Evolutionary conservation across 1,140 invertebrate species (phyloP).

Genomic region (Drosophila pruinosa): DNA sequence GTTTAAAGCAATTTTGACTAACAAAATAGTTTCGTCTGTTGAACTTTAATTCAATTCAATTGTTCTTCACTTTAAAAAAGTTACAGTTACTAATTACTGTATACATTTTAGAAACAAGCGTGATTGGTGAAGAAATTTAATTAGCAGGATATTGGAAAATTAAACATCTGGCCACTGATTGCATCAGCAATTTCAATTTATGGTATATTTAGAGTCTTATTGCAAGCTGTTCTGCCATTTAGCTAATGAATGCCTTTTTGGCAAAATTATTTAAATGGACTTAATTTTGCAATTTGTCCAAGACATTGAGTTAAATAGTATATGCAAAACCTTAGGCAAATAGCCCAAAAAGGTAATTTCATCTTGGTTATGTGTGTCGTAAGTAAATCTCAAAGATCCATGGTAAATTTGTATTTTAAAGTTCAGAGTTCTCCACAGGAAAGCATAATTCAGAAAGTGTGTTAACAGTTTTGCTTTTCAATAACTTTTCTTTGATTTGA

Average conservation of each 20-base stretch:
- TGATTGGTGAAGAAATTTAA: too few relatives aligned
- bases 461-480: not conserved
- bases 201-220: too few relatives aligned
- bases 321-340: not conserved
- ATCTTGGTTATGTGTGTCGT: not conserved
- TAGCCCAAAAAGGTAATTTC: not conserved
- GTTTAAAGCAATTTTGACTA: not conserved
- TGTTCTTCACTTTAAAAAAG: too few relatives aligned
- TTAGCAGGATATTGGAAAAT: too few relatives aligned
- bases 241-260: not conserved
- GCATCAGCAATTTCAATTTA: too few relatives aligned
- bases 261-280: conserved; percentile 8
- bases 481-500: not conserved
- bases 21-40: not conserved
- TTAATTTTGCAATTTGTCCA: conserved; percentile 38
- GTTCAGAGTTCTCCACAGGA: not conserved
- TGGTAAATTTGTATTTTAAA: not conserved
- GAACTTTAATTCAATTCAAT: not conserved
- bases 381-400: not conserved
- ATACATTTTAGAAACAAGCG: too few relatives aligned
- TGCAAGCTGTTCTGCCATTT: not conserved
- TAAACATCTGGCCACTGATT: too few relatives aligned
- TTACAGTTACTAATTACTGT: too few relatives aligned
- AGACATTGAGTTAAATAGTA: not conserved
- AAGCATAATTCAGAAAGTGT: not conserved